Conservation (phyloP, 2,113 vertebrate species). For the Eretmochelys imbricata region DNA sequence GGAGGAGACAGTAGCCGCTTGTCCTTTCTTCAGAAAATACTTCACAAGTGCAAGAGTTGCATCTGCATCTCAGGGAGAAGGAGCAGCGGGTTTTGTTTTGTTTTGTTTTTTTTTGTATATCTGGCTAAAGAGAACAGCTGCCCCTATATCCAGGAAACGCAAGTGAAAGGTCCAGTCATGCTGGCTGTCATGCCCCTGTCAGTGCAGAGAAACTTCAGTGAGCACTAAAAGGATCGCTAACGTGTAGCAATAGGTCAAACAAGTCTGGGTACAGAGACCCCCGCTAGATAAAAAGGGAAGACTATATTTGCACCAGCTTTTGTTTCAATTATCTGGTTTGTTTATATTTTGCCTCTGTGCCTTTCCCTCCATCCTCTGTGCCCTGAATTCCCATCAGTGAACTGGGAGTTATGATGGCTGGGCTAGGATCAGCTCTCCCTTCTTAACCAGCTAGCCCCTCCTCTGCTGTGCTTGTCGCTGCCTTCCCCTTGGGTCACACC, state of each 20-base stretch:
- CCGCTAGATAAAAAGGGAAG: neutral
- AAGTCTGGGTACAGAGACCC: neutral
- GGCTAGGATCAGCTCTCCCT: neutral
- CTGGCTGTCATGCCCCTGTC: neutral
- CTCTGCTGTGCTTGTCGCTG: neutral
- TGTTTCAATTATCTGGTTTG: conserved; percentile 27
- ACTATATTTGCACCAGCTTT: neutral
- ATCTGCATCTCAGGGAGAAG: neutral
- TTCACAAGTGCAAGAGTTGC: neutral
- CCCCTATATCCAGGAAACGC: neutral
- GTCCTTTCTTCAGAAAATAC: neutral
- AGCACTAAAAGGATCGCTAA: neutral
- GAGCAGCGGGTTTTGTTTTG: neutral
- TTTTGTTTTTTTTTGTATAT: neutral
- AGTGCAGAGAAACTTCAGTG: neutral
- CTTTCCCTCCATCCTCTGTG: neutral
- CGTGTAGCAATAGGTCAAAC: neutral
- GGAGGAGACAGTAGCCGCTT: neutral
- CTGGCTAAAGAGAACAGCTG: neutral
- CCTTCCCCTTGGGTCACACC: rapidly evolving
- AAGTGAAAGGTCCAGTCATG: neutral
- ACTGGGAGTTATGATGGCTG: neutral
- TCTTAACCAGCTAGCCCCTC: neutral
- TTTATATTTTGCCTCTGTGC: neutral
- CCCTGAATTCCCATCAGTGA: neutral